Evolutionary conservation across 2,888 invertebrate species (phyloP).

Genomic region (Blastobasis adustella): DNA sequence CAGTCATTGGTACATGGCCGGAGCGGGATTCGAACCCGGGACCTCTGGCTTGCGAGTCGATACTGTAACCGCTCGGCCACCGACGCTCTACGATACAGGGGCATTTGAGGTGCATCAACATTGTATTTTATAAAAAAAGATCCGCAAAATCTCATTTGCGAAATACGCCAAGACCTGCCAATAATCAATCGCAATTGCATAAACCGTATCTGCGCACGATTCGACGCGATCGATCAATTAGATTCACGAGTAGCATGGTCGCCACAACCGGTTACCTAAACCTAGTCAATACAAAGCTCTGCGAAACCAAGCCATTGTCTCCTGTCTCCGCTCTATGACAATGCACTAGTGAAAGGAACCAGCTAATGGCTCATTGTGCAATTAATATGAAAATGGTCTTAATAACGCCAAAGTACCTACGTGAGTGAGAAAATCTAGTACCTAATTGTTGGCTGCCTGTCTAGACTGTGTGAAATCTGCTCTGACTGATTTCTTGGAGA

Average conservation of each 20-base stretch:
- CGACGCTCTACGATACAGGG: too few relatives aligned
- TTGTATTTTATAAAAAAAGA: too few relatives aligned
- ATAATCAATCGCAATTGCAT: too few relatives aligned
- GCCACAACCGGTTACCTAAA: constrained; percentile 19
- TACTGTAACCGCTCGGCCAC: too few relatives aligned
- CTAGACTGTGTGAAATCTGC: constrained; percentile 28
- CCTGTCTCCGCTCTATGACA: constrained; percentile 28
- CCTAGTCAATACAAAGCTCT: constrained; percentile 11
- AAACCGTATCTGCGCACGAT: neutral
- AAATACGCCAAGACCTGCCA: too few relatives aligned
- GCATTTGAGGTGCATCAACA: too few relatives aligned
- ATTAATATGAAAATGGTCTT: constrained; percentile 51
- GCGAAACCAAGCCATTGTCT: constrained; percentile 34
- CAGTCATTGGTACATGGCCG: too few relatives aligned
- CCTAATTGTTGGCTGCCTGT: constrained; percentile 24
- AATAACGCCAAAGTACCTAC: constrained; percentile 48
- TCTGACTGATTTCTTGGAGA: neutral
- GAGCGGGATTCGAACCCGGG: too few relatives aligned
- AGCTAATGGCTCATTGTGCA: constrained; percentile 42
- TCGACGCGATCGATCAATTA: constrained; percentile 2
- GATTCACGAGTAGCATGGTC: constrained; percentile 1
- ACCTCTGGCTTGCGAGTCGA: too few relatives aligned
- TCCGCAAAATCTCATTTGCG: too few relatives aligned
- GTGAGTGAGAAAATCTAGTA: constrained; percentile 37
- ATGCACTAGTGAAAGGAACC: constrained; percentile 50